Evolutionary conservation across 1,140 invertebrate species (phyloP), one percentile per base, ranked within the genome.

Genomic region (Radopholus similis): DNA sequence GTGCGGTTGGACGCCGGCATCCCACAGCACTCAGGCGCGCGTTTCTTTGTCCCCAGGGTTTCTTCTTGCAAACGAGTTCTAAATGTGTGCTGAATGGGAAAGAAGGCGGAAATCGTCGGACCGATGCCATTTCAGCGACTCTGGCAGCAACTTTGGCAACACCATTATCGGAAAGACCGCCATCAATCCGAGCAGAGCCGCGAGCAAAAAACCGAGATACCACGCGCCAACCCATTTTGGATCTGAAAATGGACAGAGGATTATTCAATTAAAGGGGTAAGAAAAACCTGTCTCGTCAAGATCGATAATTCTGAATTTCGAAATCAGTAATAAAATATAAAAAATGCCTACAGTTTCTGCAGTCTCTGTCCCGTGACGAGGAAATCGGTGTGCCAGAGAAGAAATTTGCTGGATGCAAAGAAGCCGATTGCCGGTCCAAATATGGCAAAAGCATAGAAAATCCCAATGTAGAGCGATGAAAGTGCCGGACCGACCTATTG

Each of bases 191-290:
- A 83, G 62, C 28, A 77, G 23, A 15, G 66, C 66, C 13, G 77
- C 79, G 34, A 77, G 42, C 35, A 75, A 62, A 54, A 82, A 82
- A 2, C 74, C 74, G 2, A 82, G 37, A 78, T 81, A 82, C 80
- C 80, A 83, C 2, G 79, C 79, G 9, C 79, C 79, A 51, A 81
- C 79, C 80, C 79, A 82, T 58, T 78, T 77, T 4, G 79, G 78
- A 42, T 81, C 79, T n/a, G n/a, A n/a, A n/a, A n/a, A n/a, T n/a
- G n/a, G n/a, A n/a, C n/a, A n/a, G n/a, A n/a, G n/a, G n/a, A n/a
- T n/a, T n/a, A n/a, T n/a, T n/a, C n/a, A n/a, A n/a, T n/a, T n/a
- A n/a, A n/a, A n/a, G n/a, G n/a, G n/a, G n/a, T n/a, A n/a, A n/a
- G n/a, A n/a, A n/a, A n/a, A n/a, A n/a, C n/a, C n/a, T 0, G 80